phyloP scores from a whole-genome alignment of 2,797 vertebrate species.

The Anomalospiza imberbis region DNA sequence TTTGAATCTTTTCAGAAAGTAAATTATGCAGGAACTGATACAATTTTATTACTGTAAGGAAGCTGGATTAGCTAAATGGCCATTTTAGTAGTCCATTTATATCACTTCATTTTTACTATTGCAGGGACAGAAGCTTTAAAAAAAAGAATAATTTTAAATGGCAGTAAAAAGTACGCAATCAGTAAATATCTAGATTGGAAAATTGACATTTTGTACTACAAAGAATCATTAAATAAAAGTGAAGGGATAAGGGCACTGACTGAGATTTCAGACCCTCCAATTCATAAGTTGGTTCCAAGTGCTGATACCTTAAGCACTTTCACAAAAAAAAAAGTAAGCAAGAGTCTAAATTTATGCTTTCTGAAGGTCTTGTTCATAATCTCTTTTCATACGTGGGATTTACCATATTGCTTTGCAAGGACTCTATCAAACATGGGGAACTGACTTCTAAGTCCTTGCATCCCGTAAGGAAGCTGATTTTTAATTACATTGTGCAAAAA shows the following conservation, averaged over 20 bases:
- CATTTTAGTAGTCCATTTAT: background rate
- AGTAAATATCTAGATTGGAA: background rate
- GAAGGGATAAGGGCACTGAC: background rate
- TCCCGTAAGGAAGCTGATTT: background rate
- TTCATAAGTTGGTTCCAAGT: background rate
- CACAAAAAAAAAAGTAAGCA: background rate
- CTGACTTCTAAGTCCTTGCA: background rate
- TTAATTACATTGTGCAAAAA: background rate
- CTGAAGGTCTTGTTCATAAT: background rate
- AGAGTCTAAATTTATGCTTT: background rate
- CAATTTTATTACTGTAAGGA: background rate
- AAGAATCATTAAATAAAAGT: background rate
- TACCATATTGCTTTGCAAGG: background rate
- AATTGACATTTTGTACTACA: background rate
- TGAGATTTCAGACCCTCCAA: background rate
- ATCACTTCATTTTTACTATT: background rate
- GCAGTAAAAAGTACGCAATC: background rate
- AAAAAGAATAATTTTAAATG: background rate
- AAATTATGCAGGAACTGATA: background rate
- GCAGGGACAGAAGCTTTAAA: background rate
- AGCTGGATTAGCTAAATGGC: background rate
- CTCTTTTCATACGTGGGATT: background rate
- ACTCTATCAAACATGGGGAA: background rate
- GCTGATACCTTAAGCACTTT: background rate
- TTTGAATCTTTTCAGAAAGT: background rate